Evolutionary conservation across 2,888 invertebrate genomes (phyloP).

Genomic region (Cantharis rufa): DNA sequence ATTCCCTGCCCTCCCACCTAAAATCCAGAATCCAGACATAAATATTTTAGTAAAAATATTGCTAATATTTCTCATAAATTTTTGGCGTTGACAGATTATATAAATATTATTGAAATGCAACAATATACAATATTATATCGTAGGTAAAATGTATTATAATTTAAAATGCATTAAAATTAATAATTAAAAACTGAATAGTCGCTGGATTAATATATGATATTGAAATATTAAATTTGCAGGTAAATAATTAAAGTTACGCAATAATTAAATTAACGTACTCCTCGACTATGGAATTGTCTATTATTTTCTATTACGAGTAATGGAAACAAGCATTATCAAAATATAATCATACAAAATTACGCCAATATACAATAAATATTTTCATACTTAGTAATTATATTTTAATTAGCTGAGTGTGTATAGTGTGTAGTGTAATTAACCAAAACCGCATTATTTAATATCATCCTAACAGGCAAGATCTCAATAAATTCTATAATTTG

Average conservation of each 20-base stretch:
- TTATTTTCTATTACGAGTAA: not conserved
- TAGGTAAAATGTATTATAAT: too few relatives aligned
- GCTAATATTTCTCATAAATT: too few relatives aligned
- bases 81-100: too few relatives aligned
- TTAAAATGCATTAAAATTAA: too few relatives aligned
- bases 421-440: not conserved
- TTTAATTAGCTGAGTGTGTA: not conserved
- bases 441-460: not conserved
- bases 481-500: not conserved
- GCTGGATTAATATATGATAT: not conserved
- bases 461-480: not conserved
- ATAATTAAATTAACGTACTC: not conserved
- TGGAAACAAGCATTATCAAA: not conserved
- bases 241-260: not conserved
- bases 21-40: too few relatives aligned
- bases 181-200: not conserved
- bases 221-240: not conserved
- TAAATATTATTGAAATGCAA: too few relatives aligned
- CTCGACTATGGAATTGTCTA: not conserved
- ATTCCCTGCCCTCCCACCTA: too few relatives aligned
- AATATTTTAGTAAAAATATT: too few relatives aligned
- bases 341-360: not conserved
- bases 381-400: not conserved
- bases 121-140: too few relatives aligned
- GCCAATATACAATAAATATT: not conserved